These are phyloP conservation scores for Aphis gossypii DNA, from an alignment of 1,140 invertebrate species.

Conservation along the genomic window DNA sequence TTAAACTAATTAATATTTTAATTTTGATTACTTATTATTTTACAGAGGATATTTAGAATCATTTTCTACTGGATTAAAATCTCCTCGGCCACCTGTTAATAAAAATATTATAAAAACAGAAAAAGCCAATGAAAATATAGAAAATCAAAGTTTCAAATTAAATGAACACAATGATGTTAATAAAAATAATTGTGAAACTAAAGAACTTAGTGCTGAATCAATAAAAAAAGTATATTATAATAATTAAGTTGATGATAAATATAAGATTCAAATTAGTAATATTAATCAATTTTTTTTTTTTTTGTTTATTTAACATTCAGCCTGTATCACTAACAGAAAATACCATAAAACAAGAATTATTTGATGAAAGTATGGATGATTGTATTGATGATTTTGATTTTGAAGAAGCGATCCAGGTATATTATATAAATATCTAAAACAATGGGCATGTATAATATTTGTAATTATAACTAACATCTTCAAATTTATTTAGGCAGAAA, in stretches of 20 bases:
- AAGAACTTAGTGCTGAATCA: background rate
- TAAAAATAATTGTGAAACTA: background rate
- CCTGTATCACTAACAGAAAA: background rate
- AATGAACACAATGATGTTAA: background rate
- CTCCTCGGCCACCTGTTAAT: background rate
- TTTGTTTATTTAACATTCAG: background rate
- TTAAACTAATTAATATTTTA: background rate
- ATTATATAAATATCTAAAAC: background rate
- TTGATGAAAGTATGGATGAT: slow-evolving; percentile 35
- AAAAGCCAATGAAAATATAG: background rate
- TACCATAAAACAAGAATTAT: slow-evolving; percentile 3
- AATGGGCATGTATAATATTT: slow-evolving; percentile 23
- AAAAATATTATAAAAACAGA: slow-evolving; percentile 6
- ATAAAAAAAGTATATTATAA: slow-evolving; percentile 10
- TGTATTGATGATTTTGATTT: slow-evolving; percentile 51
- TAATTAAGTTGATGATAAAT: background rate
- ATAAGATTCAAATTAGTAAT: background rate
- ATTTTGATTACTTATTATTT: background rate
- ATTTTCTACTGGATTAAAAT: slow-evolving; percentile 15
- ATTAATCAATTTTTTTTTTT: background rate
- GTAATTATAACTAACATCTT: background rate
- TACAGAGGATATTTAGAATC: slow-evolving; percentile 50
- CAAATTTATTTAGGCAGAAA: slow-evolving; percentile 14
- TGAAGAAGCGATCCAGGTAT: slow-evolving; percentile 40
- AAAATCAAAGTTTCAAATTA: background rate